Percentiles rank a stretch among this genome's conserved stretches.
Evolutionary conservation across 1,140 invertebrate species (phyloP).

Genomic region (Aphelinus certus): DNA sequence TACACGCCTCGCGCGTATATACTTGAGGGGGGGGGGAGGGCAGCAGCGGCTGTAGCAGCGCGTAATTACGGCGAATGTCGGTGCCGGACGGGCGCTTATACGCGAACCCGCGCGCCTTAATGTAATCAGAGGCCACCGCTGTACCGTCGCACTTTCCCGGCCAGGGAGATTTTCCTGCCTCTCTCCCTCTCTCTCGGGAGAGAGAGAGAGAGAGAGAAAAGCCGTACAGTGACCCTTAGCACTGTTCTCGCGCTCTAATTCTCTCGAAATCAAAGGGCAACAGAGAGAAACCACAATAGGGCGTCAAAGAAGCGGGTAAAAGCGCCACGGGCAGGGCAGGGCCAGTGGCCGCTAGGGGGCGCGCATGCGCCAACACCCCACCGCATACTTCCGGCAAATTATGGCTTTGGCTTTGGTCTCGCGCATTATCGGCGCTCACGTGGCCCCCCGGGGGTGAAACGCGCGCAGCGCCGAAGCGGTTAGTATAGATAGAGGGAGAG

Average conservation of each 20-base stretch:
- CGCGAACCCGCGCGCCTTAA: slow-evolving; percentile 44
- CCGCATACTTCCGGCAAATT: slow-evolving; percentile 12
- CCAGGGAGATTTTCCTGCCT: neutral
- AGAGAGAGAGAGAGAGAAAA: neutral
- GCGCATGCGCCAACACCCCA: neutral
- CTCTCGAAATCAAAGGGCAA: no score
- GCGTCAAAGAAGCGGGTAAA: no score
- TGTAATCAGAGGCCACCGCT: slow-evolving; percentile 42
- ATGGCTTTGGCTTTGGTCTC: neutral
- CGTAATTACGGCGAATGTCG: slow-evolving; percentile 28
- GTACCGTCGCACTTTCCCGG: neutral
- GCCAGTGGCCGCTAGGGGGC: slow-evolving; percentile 9
- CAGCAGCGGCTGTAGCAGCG: neutral
- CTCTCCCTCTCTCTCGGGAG: no score
- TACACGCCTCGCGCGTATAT: no score
- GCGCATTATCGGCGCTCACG: slow-evolving; percentile 13
- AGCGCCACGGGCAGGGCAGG: neutral
- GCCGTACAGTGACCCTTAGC: neutral
- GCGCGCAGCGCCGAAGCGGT: neutral
- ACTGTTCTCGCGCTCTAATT: no score
- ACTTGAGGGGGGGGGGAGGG: no score
- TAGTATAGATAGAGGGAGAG: no score
- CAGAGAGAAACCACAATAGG: no score
- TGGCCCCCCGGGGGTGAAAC: neutral
- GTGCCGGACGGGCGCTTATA: neutral